phyloP scores from a whole-genome alignment of 2,797 vertebrate species.

The Sebastes hubbsi region DNA sequence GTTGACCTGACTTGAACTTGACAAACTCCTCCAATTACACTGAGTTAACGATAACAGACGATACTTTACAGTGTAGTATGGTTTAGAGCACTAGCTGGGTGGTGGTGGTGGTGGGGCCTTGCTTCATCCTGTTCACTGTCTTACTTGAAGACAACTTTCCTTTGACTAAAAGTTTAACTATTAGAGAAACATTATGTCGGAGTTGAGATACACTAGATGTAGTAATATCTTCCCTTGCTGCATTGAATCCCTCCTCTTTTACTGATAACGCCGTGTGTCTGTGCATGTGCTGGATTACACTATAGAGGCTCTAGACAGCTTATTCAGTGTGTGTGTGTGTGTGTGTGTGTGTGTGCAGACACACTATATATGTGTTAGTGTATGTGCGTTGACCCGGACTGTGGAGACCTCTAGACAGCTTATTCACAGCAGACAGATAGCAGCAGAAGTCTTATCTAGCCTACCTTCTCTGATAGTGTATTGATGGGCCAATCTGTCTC shows the following conservation, averaged over 20 bases:
- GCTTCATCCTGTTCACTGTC: conserved; percentile 3
- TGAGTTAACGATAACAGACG: no score
- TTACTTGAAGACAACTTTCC: conserved; percentile 46
- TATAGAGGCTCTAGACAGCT: conserved; percentile 35
- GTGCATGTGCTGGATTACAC: conserved; percentile 56
- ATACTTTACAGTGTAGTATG: neutral
- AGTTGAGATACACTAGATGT: conserved; percentile 65
- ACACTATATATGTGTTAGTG: conserved; percentile 40
- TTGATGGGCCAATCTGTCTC: conserved; percentile 77
- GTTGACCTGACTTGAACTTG: neutral
- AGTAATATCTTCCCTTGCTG: conserved; percentile 60
- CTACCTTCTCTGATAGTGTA: conserved; percentile 76
- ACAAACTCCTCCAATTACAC: neutral
- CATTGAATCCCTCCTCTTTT: conserved; percentile 50
- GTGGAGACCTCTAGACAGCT: conserved; percentile 75
- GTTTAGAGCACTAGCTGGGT: neutral
- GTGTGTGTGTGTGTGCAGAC: conserved; percentile 35
- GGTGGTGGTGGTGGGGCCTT: neutral
- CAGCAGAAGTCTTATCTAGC: conserved; percentile 73
- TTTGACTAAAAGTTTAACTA: conserved; percentile 53
- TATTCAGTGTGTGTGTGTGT: conserved; percentile 37
- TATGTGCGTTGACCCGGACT: conserved; percentile 50
- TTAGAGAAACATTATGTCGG: conserved; percentile 50
- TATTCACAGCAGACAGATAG: conserved; percentile 77
- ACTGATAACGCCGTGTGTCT: conserved; percentile 57